A percentile compares a stretch with the other conserved stretches of the same genome.
phyloP scores from a whole-genome alignment of 2,888 invertebrate genomes.

The Lasioglossum vierecki region DNA sequence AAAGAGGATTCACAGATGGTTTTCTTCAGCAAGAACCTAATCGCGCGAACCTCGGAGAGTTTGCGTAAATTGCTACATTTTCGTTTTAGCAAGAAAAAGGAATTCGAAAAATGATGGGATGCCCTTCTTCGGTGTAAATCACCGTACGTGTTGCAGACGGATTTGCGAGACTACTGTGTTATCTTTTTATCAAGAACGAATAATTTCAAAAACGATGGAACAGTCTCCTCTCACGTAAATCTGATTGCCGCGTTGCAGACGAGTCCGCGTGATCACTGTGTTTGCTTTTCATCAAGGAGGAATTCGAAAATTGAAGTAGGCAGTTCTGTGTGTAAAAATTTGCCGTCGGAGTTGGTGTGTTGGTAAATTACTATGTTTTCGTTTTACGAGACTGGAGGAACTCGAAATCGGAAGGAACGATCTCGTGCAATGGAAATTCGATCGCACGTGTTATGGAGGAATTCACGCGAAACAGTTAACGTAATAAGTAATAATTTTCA shows the following conservation, averaged over 20 bases:
- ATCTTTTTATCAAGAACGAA: not conserved
- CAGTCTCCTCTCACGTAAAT: not conserved
- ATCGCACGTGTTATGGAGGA: not conserved
- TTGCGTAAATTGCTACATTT: not conserved
- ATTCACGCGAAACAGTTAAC: slow-evolving; percentile 17
- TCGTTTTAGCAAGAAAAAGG: not conserved
- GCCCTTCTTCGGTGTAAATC: not conserved
- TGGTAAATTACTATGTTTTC: not conserved
- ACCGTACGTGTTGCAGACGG: not conserved
- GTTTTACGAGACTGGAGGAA: not conserved
- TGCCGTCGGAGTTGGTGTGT: not conserved
- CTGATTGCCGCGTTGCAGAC: not conserved
- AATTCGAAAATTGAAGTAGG: not conserved
- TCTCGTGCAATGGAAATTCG: not conserved
- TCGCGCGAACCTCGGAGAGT: not conserved
- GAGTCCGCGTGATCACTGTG: not conserved
- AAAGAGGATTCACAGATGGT: not conserved
- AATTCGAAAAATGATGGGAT: not conserved
- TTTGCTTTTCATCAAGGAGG: not conserved
- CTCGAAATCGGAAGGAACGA: not conserved
- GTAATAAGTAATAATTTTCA: slow-evolving; percentile 28
- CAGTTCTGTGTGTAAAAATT: not conserved
- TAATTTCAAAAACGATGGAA: not conserved
- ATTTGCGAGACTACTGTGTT: not conserved
- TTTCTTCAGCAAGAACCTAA: not conserved